Evolutionary conservation across 1,140 invertebrate species (phyloP), one percentile per base, ranked within the genome.

Genomic region (Pogonomyrmex barbatus): DNA sequence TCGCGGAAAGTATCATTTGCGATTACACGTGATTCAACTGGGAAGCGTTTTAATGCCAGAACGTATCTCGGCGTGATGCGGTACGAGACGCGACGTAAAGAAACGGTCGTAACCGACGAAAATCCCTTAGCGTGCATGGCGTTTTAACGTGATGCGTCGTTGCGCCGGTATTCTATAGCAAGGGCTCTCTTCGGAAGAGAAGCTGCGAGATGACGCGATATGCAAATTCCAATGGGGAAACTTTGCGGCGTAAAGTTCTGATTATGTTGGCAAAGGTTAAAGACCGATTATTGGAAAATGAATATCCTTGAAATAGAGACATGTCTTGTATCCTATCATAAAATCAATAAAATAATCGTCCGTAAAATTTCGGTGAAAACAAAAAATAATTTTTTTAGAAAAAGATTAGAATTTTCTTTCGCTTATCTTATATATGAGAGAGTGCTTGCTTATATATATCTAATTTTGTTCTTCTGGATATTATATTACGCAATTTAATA

Each of bases 191-290:
- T 54, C 36, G 50, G 52, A 62, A 39, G 52, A 77, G 84, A 86
- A 86, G 77, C 58, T 52, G 65, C 42, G 77, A 79, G 84, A 86
- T 86, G 84, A 86, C 17, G 84, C 84, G 84, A 86, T 81, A 86
- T 86, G 84, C 65, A 86, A 86, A 86, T 86, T 58, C 42, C 30
- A 81, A 45, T 36, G 24, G 45, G 33, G 36, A 62, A 4, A 33
- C 33, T 30, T 17, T 12, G 50, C 47, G 58, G 14, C 24, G 8
- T 30, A 63, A 60, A 70, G 77, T 50, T 70, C 84, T 81, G 63
- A 86, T 81, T 81, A 81, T 47, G 76, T 42, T 70, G 63, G 65
- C 50, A 54, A 71, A 62, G 30, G 24, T 62, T 62, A 52, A 36
- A 65, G 60, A 30, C 33, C 33, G 71, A 76, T 86, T 81, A 86